Conservation (phyloP, 2,888 invertebrate genomes). For the Xestoiulus laeticollis region DNA sequence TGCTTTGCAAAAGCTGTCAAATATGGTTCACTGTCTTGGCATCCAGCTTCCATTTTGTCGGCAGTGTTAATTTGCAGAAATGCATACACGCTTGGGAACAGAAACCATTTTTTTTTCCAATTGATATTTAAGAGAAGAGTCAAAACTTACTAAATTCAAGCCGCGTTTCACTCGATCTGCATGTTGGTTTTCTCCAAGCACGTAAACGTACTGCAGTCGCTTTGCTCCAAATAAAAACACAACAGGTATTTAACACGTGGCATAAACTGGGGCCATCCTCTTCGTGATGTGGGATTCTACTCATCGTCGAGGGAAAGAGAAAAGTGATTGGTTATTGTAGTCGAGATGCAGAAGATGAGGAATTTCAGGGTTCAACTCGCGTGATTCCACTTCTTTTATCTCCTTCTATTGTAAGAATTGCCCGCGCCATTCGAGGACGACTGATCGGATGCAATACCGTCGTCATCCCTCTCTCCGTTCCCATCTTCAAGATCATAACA, state of each 20-base stretch:
- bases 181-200: not conserved
- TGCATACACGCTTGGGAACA: not conserved
- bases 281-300: constrained; percentile 39
- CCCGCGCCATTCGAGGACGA: constrained; percentile 56
- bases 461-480: constrained; percentile 55
- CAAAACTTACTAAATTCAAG: not conserved
- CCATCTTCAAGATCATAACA: constrained; percentile 55
- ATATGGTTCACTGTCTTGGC: not conserved
- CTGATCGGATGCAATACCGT: constrained; percentile 56
- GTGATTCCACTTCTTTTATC: constrained; percentile 46
- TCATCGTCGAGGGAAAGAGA: constrained; percentile 41
- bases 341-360: constrained; percentile 47
- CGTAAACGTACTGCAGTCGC: not conserved
- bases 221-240: not conserved
- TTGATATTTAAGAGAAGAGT: constrained; percentile 27
- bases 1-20: constrained; percentile 13
- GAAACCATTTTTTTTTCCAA: not conserved
- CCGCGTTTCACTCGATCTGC: not conserved
- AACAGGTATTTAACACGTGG: constrained; percentile 39
- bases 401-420: constrained; percentile 56
- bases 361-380: not conserved
- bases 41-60: not conserved
- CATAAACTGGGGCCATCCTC: not conserved
- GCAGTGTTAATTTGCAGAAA: not conserved
- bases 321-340: constrained; percentile 49